Evolutionary conservation across 2,888 invertebrate genomes (phyloP), one percentile per base, ranked within the genome.

Genomic region (Eupithecia vulgata): DNA sequence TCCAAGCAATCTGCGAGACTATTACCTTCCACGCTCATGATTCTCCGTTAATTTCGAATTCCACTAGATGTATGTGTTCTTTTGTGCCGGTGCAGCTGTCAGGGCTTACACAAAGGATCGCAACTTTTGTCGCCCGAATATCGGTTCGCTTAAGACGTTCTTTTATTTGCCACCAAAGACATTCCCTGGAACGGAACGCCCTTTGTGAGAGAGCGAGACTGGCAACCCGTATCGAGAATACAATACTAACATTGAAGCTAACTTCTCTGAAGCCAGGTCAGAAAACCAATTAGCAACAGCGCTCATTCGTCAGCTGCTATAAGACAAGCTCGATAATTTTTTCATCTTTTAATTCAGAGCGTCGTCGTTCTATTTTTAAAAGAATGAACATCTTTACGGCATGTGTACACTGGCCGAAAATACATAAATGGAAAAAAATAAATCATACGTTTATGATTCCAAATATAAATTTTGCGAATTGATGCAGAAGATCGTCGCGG

Each of bases 91-190:
- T 83, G 90, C 94, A 94, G 94, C 94, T 94, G 94, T 90, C 86
- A 85, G 81, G 30, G 88, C 87, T 87, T 86, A 84, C 85, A 86
- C 93, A 92, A 93, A 92, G 89, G 91, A 87, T 87, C 84, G 91
- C 89, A 87, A 93, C 93, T 91, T 91, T 92, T 91, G 92, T 92
- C 91, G 88, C 89, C 83, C 88, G 86, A 89, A 89, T 90, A 88
- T 89, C 85, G 83, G 82, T 86, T 84, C 86, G 88, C 90, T 91
- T 90, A 88, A 90, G 88, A 89, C 86, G 86, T 84, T 87, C 86
- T 87, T 90, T 90, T 87, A 88, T 90, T 89, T 86, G 83, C 84
- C 79, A 82, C 86, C 86, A 87, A 85, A 88, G 87, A 89, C 86
- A 88, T 91, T 88, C 89, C 89, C 85, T 91, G 91, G 89, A 91